Evolutionary conservation across 2,797 vertebrate species (phyloP).

Genomic region (Microctenopoma lineatum): DNA sequence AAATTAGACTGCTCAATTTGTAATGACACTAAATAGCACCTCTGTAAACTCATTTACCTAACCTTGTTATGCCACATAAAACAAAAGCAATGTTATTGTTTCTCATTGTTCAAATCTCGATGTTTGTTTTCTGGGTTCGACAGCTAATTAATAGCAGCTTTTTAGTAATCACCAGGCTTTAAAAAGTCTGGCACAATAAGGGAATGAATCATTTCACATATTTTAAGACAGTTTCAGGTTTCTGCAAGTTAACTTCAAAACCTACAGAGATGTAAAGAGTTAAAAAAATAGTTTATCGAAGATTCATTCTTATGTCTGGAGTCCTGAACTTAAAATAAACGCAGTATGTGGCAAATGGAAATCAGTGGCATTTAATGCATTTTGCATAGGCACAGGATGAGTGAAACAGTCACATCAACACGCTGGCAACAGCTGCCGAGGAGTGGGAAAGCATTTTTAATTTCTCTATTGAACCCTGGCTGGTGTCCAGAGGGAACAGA

Average conservation of each 20-base stretch:
- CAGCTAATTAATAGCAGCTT: not conserved
- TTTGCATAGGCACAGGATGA: not conserved
- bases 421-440: not conserved
- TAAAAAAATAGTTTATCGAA: not conserved
- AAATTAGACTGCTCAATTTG: slow-evolving; percentile 52
- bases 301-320: not conserved
- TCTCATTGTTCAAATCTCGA: not conserved
- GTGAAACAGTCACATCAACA: slow-evolving; percentile 3
- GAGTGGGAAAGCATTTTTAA: not conserved
- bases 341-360: not conserved
- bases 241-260: not conserved
- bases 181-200: not conserved
- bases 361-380: not conserved
- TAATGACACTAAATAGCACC: slow-evolving; percentile 58
- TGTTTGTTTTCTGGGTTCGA: not conserved
- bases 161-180: not conserved
- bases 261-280: not conserved
- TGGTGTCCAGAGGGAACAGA: slow-evolving; percentile 16
- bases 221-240: not conserved
- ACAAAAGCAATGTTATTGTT: not conserved
- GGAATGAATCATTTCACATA: too few relatives aligned
- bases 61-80: slow-evolving; percentile 1
- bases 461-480: slow-evolving; percentile 11
- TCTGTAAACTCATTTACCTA: slow-evolving; percentile 11
- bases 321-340: not conserved